Evolutionary conservation across 2,888 invertebrate species (phyloP), one percentile per base, ranked within the genome.

Genomic region (Acleris holmiana): DNA sequence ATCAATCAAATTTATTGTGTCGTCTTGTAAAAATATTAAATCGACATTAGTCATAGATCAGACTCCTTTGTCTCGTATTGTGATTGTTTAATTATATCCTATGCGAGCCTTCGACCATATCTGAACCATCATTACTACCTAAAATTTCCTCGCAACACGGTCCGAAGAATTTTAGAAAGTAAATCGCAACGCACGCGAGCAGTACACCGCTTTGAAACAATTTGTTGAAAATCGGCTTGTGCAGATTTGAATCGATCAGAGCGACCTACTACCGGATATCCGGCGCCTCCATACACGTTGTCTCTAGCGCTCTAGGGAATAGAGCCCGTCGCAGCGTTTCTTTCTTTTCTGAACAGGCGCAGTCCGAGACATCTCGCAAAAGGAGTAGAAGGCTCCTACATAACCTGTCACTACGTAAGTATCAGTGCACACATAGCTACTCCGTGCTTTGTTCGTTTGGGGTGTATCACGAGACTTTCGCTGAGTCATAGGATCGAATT

Each of bases 331-430:
- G 86, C 84, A 83, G 84, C 88, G 88, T 90, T 90, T 91, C 91
- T 91, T 90, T 91, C 90, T 90, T 90, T 91, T 90, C 90, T 85
- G 90, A 89, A 91, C 91, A 91, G 88, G 91, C 91, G 92, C 92
- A 92, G 92, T 93, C 88, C 89, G 85, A 86, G 90, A 82, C 84
- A 90, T 91, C 88, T 84, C 89, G 91, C 89, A 89, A 90, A 91
- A 93, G 93, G 93, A 93, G 93, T 93, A 89, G 90, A 91, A 91
- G 91, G 91, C 93, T 93, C 93, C 93, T 93, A 91, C 91, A 86
- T 92, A 93, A 93, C 93, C 93, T 92, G 93, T 93, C 85, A 91
- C 84, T 91, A 90, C 83, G 93, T 93, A 86, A 93, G 93, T 93
- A 89, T 80, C 73, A 75, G 83, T 88, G 83, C 81, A 78, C 74